These are phyloP conservation scores for Gobio gobio DNA, from an alignment of 2,113 vertebrate genomes.

Conservation along the genomic window DNA sequence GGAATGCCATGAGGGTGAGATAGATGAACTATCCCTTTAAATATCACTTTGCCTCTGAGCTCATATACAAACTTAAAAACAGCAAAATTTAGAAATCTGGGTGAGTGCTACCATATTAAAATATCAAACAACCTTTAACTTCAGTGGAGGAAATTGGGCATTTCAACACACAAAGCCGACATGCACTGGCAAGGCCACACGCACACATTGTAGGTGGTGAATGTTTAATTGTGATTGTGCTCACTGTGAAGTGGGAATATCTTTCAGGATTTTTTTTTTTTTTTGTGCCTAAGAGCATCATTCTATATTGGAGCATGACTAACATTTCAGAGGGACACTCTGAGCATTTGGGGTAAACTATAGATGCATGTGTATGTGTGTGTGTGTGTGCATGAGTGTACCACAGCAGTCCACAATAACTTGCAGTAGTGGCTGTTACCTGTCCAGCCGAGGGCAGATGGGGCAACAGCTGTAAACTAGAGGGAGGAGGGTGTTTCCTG, in stretches of 20 bases:
- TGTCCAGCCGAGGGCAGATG: slow-evolving; percentile 78
- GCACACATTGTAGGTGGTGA: background rate
- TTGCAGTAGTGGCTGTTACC: slow-evolving; percentile 76
- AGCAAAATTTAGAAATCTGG: background rate
- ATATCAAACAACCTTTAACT: background rate
- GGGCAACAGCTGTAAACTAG: slow-evolving; percentile 75
- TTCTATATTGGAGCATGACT: background rate
- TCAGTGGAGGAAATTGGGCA: background rate
- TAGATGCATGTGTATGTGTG: background rate
- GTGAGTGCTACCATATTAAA: background rate
- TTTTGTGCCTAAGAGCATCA: too few relatives aligned
- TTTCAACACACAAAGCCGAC: slow-evolving; percentile 20
- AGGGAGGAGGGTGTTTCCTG: slow-evolving; percentile 72
- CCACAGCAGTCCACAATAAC: slow-evolving; percentile 58
- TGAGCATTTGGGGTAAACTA: background rate
- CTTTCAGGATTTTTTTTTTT: background rate
- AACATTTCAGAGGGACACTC: background rate
- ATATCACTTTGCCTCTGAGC: background rate
- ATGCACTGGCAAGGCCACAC: slow-evolving; percentile 16
- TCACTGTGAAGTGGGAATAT: background rate
- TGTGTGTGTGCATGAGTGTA: slow-evolving; percentile 50
- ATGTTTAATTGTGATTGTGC: background rate
- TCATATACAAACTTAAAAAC: background rate
- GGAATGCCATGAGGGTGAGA: background rate
- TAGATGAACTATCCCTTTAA: background rate